Evolutionary conservation across 2,113 vertebrate genomes (phyloP).

Genomic region (Sapajus apella): DNA sequence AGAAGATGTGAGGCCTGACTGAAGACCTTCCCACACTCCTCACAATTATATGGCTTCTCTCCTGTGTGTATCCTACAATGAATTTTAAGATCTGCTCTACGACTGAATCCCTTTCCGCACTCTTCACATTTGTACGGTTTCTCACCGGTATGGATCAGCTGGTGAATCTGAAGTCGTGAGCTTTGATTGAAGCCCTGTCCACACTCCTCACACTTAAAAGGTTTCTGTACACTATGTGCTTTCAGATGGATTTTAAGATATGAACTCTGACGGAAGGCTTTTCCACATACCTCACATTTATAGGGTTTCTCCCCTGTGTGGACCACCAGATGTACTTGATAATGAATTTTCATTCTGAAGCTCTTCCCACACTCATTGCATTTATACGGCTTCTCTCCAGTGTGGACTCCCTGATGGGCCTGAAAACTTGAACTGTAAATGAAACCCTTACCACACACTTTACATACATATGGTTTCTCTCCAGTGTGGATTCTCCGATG

Average conservation of each 20-base stretch:
- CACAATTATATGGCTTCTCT: constrained; percentile 17
- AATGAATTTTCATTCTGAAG: not conserved
- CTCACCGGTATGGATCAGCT: constrained; percentile 29
- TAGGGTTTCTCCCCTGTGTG: constrained; percentile 26
- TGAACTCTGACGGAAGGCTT: constrained; percentile 44
- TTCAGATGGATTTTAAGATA: constrained; percentile 43
- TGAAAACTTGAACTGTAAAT: not conserved
- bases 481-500: constrained; percentile 43
- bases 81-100: constrained; percentile 52
- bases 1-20: not conserved
- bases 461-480: not conserved
- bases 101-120: constrained; percentile 61
- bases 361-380: not conserved
- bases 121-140: constrained; percentile 54
- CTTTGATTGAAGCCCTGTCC: constrained; percentile 49
- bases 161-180: constrained; percentile 44
- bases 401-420: not conserved
- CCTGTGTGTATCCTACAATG: constrained; percentile 42
- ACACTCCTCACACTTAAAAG: constrained; percentile 25
- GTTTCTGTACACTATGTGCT: not conserved
- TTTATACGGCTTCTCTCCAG: not conserved
- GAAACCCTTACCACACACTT: constrained; percentile 42
- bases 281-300: constrained; percentile 25
- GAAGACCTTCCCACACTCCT: not conserved
- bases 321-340: not conserved